phyloP scores from a whole-genome alignment of 2,888 invertebrate species.

The Stenoptilia bipunctidactyla region DNA sequence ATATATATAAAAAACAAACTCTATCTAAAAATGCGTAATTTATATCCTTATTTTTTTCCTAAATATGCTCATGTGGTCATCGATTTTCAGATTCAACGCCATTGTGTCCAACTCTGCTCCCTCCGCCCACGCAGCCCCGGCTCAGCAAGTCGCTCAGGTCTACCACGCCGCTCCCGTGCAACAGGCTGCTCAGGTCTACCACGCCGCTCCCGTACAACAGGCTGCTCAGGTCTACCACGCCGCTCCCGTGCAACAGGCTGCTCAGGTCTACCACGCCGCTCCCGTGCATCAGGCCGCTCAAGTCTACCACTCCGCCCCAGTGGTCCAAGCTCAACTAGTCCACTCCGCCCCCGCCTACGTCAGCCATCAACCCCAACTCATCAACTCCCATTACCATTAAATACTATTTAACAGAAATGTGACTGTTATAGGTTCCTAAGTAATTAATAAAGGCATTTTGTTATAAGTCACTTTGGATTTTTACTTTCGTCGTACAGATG shows the following conservation, averaged over 20 bases:
- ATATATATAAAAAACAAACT: too few species aligned
- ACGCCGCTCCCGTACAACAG: constrained; percentile 19
- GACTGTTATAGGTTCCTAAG: background rate
- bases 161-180: constrained; percentile 30
- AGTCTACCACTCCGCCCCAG: too few species aligned
- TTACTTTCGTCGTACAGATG: too few species aligned
- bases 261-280: background rate
- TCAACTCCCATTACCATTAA: constrained; percentile 12
- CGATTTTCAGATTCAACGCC: constrained; percentile 48
- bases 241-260: too few species aligned
- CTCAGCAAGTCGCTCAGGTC: constrained; percentile 18
- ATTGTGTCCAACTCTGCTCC: constrained; percentile 55
- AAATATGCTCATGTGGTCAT: too few species aligned
- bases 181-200: constrained; percentile 19
- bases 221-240: too few species aligned
- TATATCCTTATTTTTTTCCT: too few species aligned
- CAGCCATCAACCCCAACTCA: constrained; percentile 15
- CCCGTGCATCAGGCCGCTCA: constrained; percentile 16
- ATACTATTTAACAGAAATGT: background rate
- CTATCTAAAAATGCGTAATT: too few species aligned
- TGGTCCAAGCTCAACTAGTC: constrained; percentile 20
- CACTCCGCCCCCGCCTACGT: constrained; percentile 13
- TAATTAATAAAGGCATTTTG: background rate
- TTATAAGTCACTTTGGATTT: background rate
- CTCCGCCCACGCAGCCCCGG: constrained; percentile 33